phyloP scores from a whole-genome alignment of 35 echinoderm and acorn worm genomes.

The Anneissia japonica region DNA sequence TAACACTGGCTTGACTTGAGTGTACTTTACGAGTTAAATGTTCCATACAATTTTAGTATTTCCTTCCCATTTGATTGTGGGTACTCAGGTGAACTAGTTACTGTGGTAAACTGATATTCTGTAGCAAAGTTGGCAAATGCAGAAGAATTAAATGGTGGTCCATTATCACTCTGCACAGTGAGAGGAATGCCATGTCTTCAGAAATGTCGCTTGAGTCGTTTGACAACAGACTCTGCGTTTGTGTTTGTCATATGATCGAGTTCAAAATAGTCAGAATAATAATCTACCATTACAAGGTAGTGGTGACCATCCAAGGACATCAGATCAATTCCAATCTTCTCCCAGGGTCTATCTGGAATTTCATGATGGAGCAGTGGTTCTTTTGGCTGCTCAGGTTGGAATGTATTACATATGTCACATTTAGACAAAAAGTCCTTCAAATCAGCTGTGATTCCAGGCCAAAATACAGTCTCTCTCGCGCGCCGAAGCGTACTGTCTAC shows the following conservation, averaged over 20 bases:
- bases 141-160: conserved; percentile 13
- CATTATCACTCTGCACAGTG: conserved; percentile 9
- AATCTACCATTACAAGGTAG: conserved; percentile 51
- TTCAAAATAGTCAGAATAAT: conserved; percentile 32
- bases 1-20: too few relatives aligned
- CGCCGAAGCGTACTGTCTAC: neutral
- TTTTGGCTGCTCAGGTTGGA: conserved; percentile 9
- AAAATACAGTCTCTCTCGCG: conserved; percentile 13
- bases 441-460: conserved; percentile 5
- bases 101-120: conserved; percentile 11
- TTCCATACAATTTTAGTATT: too few relatives aligned
- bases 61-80: conserved; percentile 13
- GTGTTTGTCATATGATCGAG: conserved; percentile 5
- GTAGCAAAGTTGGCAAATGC: conserved; percentile 6
- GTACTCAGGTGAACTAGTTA: neutral
- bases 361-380: conserved; percentile 37
- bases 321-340: conserved; percentile 33
- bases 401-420: conserved; percentile 23
- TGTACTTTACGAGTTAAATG: too few relatives aligned
- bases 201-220: conserved; percentile 11
- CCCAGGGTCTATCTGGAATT: conserved; percentile 45
- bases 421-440: conserved; percentile 12
- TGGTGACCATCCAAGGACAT: conserved; percentile 22
- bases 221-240: conserved; percentile 1
- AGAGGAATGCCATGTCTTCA: conserved; percentile 3